phyloP scores from a whole-genome alignment of 2,113 vertebrate species.

The Thymallus thymallus region DNA sequence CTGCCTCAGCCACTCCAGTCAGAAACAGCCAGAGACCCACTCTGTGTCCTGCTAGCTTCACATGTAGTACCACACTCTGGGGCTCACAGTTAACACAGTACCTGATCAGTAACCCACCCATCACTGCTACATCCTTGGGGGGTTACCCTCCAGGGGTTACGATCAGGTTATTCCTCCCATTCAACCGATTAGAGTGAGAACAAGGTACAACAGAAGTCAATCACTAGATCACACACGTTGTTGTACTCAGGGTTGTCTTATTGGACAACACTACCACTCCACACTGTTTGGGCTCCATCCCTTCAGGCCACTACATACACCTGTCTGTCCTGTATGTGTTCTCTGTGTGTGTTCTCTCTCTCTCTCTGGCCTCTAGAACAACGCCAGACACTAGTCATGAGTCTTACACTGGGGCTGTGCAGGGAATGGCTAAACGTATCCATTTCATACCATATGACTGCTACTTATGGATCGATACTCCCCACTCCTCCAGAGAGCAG shows the following conservation, averaged over 20 bases:
- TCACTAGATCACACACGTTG: too few relatives aligned
- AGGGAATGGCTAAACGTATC: conserved; percentile 51
- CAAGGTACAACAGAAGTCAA: background rate
- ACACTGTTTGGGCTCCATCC: too few relatives aligned
- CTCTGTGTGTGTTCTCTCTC: conserved; percentile 7
- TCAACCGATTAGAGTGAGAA: background rate
- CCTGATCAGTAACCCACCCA: background rate
- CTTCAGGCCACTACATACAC: conserved; percentile 7
- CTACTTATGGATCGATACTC: conserved; percentile 61
- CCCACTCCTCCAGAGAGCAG: conserved; percentile 44
- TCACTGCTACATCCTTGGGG: background rate
- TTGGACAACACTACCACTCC: too few relatives aligned
- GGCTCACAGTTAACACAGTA: background rate
- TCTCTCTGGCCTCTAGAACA: conserved; percentile 33
- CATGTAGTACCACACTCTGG: too few relatives aligned
- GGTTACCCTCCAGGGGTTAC: background rate
- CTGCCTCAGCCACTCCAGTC: too few relatives aligned
- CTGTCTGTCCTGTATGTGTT: conserved; percentile 8
- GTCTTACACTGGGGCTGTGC: conserved; percentile 32
- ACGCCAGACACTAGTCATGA: conserved; percentile 43
- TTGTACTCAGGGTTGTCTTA: too few relatives aligned
- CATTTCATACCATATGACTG: conserved; percentile 63
- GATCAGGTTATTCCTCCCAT: background rate
- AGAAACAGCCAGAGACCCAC: too few relatives aligned
- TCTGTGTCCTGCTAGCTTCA: too few relatives aligned